Percentiles rank a stretch among this genome's conserved stretches.
Evolutionary conservation across 2,797 vertebrate genomes (phyloP).

Genomic region (Fistularia commersonii): DNA sequence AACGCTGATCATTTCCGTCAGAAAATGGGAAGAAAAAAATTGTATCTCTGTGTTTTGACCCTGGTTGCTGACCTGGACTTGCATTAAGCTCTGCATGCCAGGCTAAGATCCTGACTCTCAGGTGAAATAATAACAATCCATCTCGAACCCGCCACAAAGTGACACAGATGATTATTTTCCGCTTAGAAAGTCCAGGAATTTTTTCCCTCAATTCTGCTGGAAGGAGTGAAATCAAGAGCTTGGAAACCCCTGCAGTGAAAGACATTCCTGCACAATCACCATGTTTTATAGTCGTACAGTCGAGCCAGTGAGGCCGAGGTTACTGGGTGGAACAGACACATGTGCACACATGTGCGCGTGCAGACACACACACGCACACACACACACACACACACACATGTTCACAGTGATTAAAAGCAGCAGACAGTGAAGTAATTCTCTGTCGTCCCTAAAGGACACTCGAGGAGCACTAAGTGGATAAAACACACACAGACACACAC

Average conservation of each 20-base stretch:
- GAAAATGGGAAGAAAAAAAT: no score
- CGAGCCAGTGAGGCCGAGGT: constrained; percentile 30
- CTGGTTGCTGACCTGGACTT: no score
- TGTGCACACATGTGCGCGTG: no score
- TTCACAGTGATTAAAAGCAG: constrained; percentile 40
- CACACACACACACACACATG: constrained; percentile 5
- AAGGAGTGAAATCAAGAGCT: constrained; percentile 17
- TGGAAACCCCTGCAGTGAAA: constrained; percentile 16
- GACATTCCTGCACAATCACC: constrained; percentile 29
- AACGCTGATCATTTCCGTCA: no score
- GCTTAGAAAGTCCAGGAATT: not conserved
- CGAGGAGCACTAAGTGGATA: constrained; percentile 41
- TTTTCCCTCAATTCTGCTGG: constrained; percentile 7
- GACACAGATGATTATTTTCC: constrained; percentile 6
- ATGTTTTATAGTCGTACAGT: constrained; percentile 40
- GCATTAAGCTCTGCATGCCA: no score
- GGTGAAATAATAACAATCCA: no score
- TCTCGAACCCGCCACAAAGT: constrained; percentile 5
- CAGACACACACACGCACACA: no score
- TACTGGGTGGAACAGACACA: constrained; percentile 26
- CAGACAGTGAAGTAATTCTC: constrained; percentile 55
- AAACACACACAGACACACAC: constrained; percentile 14
- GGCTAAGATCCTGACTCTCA: no score
- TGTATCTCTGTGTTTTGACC: no score
- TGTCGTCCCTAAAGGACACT: constrained; percentile 38